Conservation (phyloP, 2,113 vertebrate genomes). For the Indicator maculatus region DNA sequence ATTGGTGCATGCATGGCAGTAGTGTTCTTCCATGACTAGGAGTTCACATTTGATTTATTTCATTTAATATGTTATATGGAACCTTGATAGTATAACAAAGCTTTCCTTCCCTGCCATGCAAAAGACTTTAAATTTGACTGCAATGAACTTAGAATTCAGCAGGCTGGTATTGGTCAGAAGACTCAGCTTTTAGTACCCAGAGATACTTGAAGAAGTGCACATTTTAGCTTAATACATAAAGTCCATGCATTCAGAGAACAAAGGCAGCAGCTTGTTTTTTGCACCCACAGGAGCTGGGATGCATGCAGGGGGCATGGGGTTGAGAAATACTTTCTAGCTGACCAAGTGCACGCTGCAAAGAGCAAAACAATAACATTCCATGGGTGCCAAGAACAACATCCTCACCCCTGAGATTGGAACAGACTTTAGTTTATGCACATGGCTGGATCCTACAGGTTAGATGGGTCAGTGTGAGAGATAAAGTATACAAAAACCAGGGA, state of each 20-base stretch:
- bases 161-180: not conserved
- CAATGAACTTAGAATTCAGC: not conserved
- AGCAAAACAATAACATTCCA: too few relatives aligned
- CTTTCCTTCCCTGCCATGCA: not conserved
- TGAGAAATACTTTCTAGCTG: too few relatives aligned
- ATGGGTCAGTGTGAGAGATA: too few relatives aligned
- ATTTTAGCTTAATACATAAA: not conserved
- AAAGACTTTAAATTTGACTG: not conserved
- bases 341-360: too few relatives aligned
- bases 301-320: too few relatives aligned
- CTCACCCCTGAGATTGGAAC: too few relatives aligned
- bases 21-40: not conserved
- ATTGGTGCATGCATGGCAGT: not conserved
- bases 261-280: not conserved
- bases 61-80: not conserved
- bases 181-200: not conserved
- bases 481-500: too few relatives aligned
- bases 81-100: not conserved
- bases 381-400: too few relatives aligned
- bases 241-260: not conserved
- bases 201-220: not conserved
- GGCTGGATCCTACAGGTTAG: too few relatives aligned
- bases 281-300: too few relatives aligned
- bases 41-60: not conserved
- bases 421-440: too few relatives aligned